Percentiles rank a stretch among this genome's conserved stretches.
phyloP scores from a whole-genome alignment of 2,797 vertebrate species.

The Anabacerthia variegaticeps region DNA sequence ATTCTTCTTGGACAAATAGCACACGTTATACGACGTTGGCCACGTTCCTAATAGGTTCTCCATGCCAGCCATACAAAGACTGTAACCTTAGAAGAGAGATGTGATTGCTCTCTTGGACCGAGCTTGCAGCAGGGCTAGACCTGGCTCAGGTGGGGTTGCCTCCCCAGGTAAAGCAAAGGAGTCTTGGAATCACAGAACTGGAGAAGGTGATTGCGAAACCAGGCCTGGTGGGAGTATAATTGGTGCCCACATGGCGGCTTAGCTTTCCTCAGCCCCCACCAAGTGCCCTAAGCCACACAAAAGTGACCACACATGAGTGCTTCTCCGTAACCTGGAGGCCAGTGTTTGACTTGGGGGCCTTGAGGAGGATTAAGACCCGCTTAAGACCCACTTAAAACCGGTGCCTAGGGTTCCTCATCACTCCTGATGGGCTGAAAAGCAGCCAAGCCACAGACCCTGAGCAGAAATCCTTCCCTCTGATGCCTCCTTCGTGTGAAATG shows the following conservation, averaged over 20 bases:
- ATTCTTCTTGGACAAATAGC: conserved; percentile 30
- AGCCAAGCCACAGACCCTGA: not conserved
- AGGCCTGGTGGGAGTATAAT: not conserved
- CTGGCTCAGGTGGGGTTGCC: conserved; percentile 17
- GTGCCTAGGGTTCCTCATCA: not conserved
- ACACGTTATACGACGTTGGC: conserved; percentile 42
- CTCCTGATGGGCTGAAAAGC: not conserved
- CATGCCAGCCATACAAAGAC: conserved; percentile 28
- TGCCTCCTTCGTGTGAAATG: not conserved
- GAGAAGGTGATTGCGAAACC: not conserved
- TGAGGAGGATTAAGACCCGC: not conserved
- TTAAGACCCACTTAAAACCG: not conserved
- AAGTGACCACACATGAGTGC: not conserved
- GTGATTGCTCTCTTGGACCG: conserved; percentile 24
- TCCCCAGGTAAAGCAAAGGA: not conserved
- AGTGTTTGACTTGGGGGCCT: not conserved
- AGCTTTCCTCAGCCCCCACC: conserved; percentile 9
- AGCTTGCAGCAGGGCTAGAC: not conserved
- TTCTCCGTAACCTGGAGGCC: not conserved
- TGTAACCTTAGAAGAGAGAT: conserved; percentile 38
- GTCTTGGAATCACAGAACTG: not conserved
- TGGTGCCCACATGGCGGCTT: not conserved
- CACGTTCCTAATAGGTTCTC: conserved; percentile 16
- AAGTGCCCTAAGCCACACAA: not conserved
- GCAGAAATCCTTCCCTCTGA: not conserved